A percentile compares a stretch with the other conserved stretches of the same genome.
phyloP scores from a whole-genome alignment of 2,888 invertebrate genomes.

The Ischnus inquisitorius region DNA sequence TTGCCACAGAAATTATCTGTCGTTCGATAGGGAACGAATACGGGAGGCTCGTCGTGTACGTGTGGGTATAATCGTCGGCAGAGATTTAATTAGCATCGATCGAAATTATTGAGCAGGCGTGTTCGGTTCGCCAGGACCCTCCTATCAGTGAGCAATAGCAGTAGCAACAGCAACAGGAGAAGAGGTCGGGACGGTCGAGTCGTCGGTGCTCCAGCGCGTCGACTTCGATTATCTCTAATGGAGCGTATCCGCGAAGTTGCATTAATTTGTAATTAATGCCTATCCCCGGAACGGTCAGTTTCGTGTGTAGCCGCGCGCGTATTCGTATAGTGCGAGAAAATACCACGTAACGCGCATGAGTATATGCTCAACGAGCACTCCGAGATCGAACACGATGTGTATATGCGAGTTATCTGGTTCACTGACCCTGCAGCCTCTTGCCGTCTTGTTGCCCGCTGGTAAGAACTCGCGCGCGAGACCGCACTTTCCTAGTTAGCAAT shows the following conservation, averaged over 20 bases:
- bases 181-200: conserved; percentile 53
- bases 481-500: conserved; percentile 66
- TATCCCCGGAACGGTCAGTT: conserved; percentile 54
- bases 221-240: conserved; percentile 77
- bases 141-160: conserved; percentile 17
- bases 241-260: conserved; percentile 76
- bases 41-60: background rate
- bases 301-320: conserved; percentile 23
- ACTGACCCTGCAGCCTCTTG: conserved; percentile 70
- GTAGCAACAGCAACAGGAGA: conserved; percentile 14
- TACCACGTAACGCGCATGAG: conserved; percentile 39
- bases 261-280: conserved; percentile 81
- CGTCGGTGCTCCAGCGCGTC: conserved; percentile 39
- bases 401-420: conserved; percentile 71
- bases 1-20: background rate
- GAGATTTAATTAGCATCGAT: conserved; percentile 54
- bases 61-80: conserved; percentile 21
- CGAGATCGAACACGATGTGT: conserved; percentile 64
- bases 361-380: conserved; percentile 44
- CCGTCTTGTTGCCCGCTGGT: conserved; percentile 9
- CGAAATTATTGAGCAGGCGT: conserved; percentile 44
- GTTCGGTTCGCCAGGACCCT: conserved; percentile 15
- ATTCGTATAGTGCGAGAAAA: conserved; percentile 23
- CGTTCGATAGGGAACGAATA: conserved; percentile 24
- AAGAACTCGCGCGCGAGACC: conserved; percentile 39